A percentile compares a stretch with the other conserved stretches of the same genome.
phyloP scores from a whole-genome alignment of 2,113 vertebrate species.

The Callopanchax toddi region DNA sequence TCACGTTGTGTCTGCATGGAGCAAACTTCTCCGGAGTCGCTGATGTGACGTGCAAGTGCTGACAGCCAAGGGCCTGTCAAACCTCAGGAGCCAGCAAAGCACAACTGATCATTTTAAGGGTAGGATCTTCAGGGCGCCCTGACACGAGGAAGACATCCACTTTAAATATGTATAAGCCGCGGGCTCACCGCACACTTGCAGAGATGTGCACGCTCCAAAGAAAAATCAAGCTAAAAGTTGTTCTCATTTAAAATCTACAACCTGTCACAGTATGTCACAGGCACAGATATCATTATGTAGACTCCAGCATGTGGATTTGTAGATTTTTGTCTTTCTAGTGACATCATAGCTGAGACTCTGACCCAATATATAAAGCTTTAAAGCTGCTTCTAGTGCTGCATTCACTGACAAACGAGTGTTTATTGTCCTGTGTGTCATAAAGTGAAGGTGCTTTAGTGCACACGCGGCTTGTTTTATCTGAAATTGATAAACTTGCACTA shows the following conservation, averaged over 20 bases:
- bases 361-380: neutral
- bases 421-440: neutral
- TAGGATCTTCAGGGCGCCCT: constrained; percentile 38
- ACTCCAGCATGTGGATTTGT: neutral
- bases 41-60: constrained; percentile 20
- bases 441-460: too few relatives aligned
- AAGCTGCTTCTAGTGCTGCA: neutral
- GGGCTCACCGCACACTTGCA: constrained; percentile 18
- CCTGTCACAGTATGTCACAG: constrained; percentile 32
- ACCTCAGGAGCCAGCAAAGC: constrained; percentile 53
- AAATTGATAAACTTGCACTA: neutral
- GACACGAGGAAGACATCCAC: constrained; percentile 54
- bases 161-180: constrained; percentile 65
- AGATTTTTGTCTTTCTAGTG: neutral
- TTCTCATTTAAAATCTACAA: constrained; percentile 27
- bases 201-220: constrained; percentile 3
- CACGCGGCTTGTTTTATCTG: neutral
- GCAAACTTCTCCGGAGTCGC: constrained; percentile 8
- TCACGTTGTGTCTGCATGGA: constrained; percentile 1
- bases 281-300: neutral
- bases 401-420: neutral
- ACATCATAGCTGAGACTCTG: neutral
- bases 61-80: constrained; percentile 49
- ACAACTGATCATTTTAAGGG: constrained; percentile 53
- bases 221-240: constrained; percentile 27